Conservation (phyloP, 2,888 invertebrate genomes). For the Exocentrus adspersus region DNA sequence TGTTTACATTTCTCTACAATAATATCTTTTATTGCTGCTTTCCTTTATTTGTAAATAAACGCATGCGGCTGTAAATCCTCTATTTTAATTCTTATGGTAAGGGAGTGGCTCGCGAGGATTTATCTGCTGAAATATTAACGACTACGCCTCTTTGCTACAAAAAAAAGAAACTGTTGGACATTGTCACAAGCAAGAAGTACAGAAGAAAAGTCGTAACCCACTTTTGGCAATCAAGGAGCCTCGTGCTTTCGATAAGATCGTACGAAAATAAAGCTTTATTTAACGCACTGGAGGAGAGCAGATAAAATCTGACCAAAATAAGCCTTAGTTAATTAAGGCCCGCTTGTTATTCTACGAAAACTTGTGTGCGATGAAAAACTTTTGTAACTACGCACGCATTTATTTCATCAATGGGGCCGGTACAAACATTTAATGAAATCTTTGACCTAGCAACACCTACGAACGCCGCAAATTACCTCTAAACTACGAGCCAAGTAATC, state of each 20-base stretch:
- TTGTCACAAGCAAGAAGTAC: no score
- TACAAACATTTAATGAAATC: neutral
- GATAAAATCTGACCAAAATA: no score
- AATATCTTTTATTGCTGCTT: slow-evolving; percentile 27
- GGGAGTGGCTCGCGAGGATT: neutral
- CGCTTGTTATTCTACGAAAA: no score
- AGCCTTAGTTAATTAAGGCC: no score
- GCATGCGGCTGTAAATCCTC: slow-evolving; percentile 1
- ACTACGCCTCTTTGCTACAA: no score
- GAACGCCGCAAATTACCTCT: neutral
- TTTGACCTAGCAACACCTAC: neutral
- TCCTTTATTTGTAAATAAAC: slow-evolving; percentile 25
- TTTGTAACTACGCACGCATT: neutral
- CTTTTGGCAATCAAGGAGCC: no score
- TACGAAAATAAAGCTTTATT: no score
- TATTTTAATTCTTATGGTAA: slow-evolving; percentile 10
- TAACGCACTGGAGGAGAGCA: no score
- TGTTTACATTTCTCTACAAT: slow-evolving; percentile 25
- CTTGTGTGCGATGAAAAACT: neutral
- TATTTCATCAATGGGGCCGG: neutral
- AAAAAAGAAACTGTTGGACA: no score
- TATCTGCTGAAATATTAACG: neutral
- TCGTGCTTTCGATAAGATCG: no score
- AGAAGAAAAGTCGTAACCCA: no score
- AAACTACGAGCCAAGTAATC: neutral